Conservation (phyloP, 2,888 invertebrate genomes). For the Lasius fuliginosus region DNA sequence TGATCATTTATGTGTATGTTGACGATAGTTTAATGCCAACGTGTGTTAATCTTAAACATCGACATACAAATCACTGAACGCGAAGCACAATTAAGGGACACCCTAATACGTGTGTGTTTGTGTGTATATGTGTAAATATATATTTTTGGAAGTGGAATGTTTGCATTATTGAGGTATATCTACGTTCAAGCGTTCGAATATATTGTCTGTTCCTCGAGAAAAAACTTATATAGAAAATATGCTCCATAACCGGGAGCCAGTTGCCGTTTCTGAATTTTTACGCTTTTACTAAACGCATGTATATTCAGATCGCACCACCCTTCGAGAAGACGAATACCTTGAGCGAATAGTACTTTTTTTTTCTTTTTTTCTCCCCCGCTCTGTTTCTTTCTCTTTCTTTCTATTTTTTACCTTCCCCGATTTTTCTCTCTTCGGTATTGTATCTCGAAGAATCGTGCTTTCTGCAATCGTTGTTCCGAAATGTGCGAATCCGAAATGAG, state of each 20-base stretch:
- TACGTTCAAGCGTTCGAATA: constrained; percentile 54
- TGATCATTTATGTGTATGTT: neutral
- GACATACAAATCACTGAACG: neutral
- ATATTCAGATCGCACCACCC: constrained; percentile 35
- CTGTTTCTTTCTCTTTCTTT: neutral
- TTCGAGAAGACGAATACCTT: constrained; percentile 26
- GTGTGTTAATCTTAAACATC: neutral
- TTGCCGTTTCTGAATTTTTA: constrained; percentile 38
- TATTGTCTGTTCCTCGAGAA: constrained; percentile 55
- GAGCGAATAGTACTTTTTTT: neutral
- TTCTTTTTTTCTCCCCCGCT: neutral
- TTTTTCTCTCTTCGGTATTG: neutral
- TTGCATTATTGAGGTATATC: constrained; percentile 56
- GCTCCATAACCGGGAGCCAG: constrained; percentile 33
- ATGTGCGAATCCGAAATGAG: constrained; percentile 39
- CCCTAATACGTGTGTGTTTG: constrained; percentile 24
- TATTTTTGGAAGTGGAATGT: constrained; percentile 52
- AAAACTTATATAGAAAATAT: constrained; percentile 42
- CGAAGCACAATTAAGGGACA: constrained; percentile 30
- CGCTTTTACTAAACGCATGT: constrained; percentile 31
- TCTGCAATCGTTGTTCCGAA: constrained; percentile 50
- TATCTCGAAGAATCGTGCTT: constrained; percentile 37
- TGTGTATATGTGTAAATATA: constrained; percentile 24
- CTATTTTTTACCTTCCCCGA: neutral
- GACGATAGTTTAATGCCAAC: neutral